These are phyloP conservation scores for Chaetophractus vellerosus DNA, from an alignment of 2,797 vertebrate species.

Conservation along the genomic window DNA sequence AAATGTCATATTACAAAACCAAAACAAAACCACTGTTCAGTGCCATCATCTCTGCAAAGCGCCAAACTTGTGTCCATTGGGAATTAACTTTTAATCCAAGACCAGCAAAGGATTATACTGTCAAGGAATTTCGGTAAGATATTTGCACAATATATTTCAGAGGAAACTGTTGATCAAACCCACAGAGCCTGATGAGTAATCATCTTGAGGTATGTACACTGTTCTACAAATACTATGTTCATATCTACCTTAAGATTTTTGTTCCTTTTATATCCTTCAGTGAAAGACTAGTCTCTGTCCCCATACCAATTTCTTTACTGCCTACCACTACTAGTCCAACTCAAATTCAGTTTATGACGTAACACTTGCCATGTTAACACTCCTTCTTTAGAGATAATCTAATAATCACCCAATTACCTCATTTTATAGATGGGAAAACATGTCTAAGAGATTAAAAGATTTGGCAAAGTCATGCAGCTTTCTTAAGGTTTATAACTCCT, in stretches of 20 bases:
- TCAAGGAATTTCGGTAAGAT: constrained; percentile 16
- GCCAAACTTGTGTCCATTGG: constrained; percentile 73
- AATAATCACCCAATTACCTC: not conserved
- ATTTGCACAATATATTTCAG: not conserved
- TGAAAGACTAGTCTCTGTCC: not conserved
- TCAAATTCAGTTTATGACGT: not conserved
- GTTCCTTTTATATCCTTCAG: not conserved
- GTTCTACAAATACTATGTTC: not conserved
- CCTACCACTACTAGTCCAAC: not conserved
- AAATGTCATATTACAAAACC: constrained; percentile 79
- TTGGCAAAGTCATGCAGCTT: not conserved
- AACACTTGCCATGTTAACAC: not conserved
- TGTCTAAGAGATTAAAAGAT: not conserved
- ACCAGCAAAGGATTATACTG: constrained; percentile 10
- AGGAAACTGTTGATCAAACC: not conserved
- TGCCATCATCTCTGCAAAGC: constrained; percentile 52
- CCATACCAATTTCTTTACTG: not conserved
- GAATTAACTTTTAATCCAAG: constrained; percentile 45
- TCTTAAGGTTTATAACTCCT: not conserved
- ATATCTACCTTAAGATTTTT: not conserved
- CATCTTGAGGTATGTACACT: not conserved
- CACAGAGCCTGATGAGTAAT: not conserved
- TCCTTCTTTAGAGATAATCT: not conserved
- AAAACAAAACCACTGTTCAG: constrained; percentile 68
- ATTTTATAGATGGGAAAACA: not conserved